Base-by-base conservation (phyloP, 2,888 invertebrate species). In the Copidosoma aretas region DNA sequence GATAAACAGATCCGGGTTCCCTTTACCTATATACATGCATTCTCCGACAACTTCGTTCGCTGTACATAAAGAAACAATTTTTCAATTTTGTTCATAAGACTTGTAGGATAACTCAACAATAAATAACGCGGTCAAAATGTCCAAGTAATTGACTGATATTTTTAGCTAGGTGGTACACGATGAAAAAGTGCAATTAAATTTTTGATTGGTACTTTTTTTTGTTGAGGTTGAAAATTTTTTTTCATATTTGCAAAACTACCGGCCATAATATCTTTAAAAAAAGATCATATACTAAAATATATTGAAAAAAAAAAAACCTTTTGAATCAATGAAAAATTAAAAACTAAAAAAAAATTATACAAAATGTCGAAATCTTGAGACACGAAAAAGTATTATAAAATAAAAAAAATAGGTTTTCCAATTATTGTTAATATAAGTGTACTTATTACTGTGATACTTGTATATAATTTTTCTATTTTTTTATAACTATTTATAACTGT, bases 111-210 rank as follows among this genome's bases (percentile, higher is more conserved):
- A 52, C 22, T 5, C 32, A 54, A 51, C 15, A 61, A 51, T 53
- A 53, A 59, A 32, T 32, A 52, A 10, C 46, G 24, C 32, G 19
- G 24, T 54, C 24, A 62, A 39, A 67, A 67, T 67, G 60, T 60
- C 46, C 43, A 61, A 70, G 70, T 70, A 70, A 70, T 70, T 70
- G 70, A 70, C 70, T 70, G 70, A 70, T 70, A 63, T n/a, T 70
- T 46, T 46, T 46, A 46, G 17, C 15, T 14, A 19, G 41, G 49
- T 60, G 17, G 60, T 60, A 65, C 58, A 57, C 49, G 54, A 63
- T 43, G 32, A 22, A 52, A 32, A 32, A 10, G 43, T 59, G 54
- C 43, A 58, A 64, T 68, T 25, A 43, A 70, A 52, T 58, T 17
- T 24, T 66, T 41, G 59, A 21, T 66, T n/a, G n/a, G n/a, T n/a